Percentiles rank a stretch among this genome's conserved stretches.
phyloP scores from a whole-genome alignment of 2,113 vertebrate species.

The Mystacornis crossleyi region DNA sequence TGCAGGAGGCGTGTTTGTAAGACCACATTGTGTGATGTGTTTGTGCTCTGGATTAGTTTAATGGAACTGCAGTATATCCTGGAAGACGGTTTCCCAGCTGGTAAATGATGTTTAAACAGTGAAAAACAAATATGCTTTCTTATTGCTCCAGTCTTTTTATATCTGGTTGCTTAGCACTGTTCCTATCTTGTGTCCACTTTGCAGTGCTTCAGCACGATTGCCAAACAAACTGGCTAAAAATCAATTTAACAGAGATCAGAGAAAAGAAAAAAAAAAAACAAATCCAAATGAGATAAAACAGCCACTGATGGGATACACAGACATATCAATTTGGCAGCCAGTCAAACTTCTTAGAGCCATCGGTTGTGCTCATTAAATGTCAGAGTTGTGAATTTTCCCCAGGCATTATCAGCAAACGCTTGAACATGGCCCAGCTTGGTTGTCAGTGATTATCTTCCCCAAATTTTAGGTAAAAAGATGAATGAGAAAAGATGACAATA shows the following conservation, averaged over 20 bases:
- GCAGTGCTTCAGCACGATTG: not conserved
- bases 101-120: slow-evolving; percentile 22
- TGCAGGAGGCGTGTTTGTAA: not conserved
- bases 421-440: not conserved
- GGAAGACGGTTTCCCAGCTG: not conserved
- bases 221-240: slow-evolving; percentile 32
- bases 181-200: not conserved
- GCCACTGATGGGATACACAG: not conserved
- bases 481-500: not conserved
- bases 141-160: not conserved
- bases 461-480: not conserved
- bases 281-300: not conserved
- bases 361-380: not conserved
- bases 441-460: not conserved
- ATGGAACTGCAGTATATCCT: not conserved
- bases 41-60: slow-evolving; percentile 34
- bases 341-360: slow-evolving; percentile 11
- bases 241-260: not conserved
- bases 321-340: slow-evolving; percentile 20
- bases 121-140: slow-evolving; percentile 35
- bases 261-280: not conserved
- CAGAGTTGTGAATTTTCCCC: not conserved
- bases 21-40: not conserved
- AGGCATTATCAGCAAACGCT: not conserved
- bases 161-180: slow-evolving; percentile 43